phyloP scores from a whole-genome alignment of 2,888 invertebrate genomes.

The Papilio demoleus region DNA sequence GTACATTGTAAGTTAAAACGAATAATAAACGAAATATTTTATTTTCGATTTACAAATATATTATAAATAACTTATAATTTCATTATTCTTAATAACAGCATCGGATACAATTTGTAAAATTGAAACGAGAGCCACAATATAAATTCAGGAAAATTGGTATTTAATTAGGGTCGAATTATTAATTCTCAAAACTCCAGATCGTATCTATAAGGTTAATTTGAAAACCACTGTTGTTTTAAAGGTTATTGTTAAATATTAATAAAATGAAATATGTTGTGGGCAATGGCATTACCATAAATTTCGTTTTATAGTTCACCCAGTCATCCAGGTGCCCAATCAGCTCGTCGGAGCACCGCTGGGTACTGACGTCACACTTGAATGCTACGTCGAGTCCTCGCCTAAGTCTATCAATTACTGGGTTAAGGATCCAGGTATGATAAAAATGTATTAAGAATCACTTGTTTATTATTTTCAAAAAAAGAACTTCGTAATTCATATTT shows the following conservation, averaged over 20 bases:
- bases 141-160: conserved; percentile 15
- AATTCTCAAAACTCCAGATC: conserved; percentile 17
- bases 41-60: neutral
- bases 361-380: conserved; percentile 93
- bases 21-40: neutral
- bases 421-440: conserved; percentile 86
- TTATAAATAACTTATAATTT: neutral
- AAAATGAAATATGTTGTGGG: conserved; percentile 3
- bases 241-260: neutral
- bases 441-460: neutral
- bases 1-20: conserved; percentile 92
- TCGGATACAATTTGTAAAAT: conserved; percentile 17
- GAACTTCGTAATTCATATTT: conserved; percentile 52
- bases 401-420: conserved; percentile 96
- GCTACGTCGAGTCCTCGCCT: conserved; percentile 94
- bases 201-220: conserved; percentile 51
- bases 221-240: conserved; percentile 20
- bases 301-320: conserved; percentile 89
- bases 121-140: conserved; percentile 1
- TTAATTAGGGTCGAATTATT: conserved; percentile 32
- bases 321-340: conserved; percentile 95
- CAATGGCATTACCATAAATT: neutral
- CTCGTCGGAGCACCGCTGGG: conserved; percentile 93
- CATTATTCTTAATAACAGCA: neutral
- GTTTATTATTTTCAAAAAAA: neutral